Percentiles rank a stretch among this genome's conserved stretches.
phyloP scores from a whole-genome alignment of 2,888 invertebrate genomes.

The Hydriomena furcata region DNA sequence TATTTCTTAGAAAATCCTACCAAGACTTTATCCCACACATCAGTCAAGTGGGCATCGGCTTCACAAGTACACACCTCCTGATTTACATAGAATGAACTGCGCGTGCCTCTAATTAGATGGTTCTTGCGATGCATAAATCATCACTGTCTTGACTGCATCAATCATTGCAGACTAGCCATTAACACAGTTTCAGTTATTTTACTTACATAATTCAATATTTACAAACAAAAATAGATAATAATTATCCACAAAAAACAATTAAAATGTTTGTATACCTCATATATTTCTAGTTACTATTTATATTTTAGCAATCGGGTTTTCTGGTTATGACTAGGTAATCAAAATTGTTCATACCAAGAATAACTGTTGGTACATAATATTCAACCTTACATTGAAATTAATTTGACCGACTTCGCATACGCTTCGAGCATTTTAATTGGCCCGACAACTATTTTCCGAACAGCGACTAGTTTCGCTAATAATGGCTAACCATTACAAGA shows the following conservation, averaged over 20 bases:
- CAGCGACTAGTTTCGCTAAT: slow-evolving; percentile 45
- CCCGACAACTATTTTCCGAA: slow-evolving; percentile 38
- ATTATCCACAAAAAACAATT: too few species aligned
- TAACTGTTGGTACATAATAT: slow-evolving; percentile 4
- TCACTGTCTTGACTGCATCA: slow-evolving; percentile 56
- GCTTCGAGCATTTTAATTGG: slow-evolving; percentile 38
- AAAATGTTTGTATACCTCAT: too few species aligned
- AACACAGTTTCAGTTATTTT: too few species aligned
- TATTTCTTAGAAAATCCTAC: too few species aligned
- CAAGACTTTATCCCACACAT: neutral
- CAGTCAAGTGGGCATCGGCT: slow-evolving; percentile 3
- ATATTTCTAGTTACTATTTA: neutral
- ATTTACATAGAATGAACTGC: slow-evolving; percentile 72
- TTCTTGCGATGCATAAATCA: slow-evolving; percentile 63
- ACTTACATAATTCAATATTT: neutral
- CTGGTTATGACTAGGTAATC: slow-evolving; percentile 13
- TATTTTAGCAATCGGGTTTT: slow-evolving; percentile 10
- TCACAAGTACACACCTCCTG: slow-evolving; percentile 17
- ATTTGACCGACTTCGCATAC: slow-evolving; percentile 15
- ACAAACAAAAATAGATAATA: neutral
- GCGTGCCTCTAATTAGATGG: slow-evolving; percentile 68
- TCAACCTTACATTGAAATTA: slow-evolving; percentile 22
- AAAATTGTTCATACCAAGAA: slow-evolving; percentile 24
- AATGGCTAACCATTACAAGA: slow-evolving; percentile 24
- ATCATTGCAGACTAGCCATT: slow-evolving; percentile 17